Conservation (phyloP, 2,113 vertebrate genomes). For the Riparia riparia region DNA sequence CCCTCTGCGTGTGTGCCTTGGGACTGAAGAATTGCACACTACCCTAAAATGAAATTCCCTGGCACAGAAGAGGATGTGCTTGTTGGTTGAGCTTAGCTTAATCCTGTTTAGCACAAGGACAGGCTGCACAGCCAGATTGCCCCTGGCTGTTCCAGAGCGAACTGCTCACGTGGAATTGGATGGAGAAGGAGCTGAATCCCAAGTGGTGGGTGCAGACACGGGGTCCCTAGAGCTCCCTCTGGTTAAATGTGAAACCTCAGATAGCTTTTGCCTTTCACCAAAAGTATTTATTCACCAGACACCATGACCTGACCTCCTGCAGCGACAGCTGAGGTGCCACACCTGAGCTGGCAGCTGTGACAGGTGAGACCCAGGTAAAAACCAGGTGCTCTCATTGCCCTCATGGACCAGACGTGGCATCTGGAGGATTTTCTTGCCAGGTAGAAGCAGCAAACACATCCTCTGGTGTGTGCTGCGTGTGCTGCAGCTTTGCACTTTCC, state of each 20-base stretch:
- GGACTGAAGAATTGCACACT: neutral
- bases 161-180: accelerated
- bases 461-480: neutral
- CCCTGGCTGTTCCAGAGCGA: neutral
- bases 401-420: accelerated
- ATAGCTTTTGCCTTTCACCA: neutral
- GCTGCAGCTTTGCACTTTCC: neutral
- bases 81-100: neutral
- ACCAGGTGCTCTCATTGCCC: neutral
- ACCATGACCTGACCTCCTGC: no score
- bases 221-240: neutral
- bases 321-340: neutral
- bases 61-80: neutral
- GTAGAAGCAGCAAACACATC: neutral
- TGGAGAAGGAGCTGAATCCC: neutral
- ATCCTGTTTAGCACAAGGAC: neutral
- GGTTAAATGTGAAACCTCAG: accelerated
- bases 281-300: neutral
- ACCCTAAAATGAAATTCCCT: neutral
- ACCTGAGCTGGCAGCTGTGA: accelerated
- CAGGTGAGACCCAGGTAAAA: neutral
- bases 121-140: neutral
- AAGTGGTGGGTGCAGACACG: neutral
- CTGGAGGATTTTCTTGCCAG: neutral
- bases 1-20: neutral